Conservation (phyloP, 2,888 invertebrate genomes). For the Sisyra nigra region DNA sequence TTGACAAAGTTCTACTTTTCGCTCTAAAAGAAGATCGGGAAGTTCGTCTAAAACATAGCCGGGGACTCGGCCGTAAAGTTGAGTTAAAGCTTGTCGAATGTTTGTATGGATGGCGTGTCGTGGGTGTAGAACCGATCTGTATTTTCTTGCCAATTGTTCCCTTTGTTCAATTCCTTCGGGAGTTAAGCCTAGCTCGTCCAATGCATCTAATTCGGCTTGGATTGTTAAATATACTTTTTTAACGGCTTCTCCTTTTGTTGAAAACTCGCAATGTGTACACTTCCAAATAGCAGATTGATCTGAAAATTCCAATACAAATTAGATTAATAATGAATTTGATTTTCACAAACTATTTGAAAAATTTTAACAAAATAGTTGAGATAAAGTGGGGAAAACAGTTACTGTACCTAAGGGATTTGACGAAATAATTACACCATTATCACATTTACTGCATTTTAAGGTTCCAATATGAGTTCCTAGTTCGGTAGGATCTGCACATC, state of each 20-base stretch:
- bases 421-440: conserved; percentile 48
- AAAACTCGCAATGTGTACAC: conserved; percentile 51
- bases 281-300: conserved; percentile 44
- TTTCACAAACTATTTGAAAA: too few relatives aligned
- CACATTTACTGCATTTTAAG: conserved; percentile 61
- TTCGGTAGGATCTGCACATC: conserved; percentile 68
- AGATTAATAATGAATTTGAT: not conserved
- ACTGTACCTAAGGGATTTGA: conserved; percentile 44
- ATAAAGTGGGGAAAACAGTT: not conserved
- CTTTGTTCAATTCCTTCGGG: conserved; percentile 43
- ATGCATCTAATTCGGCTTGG: conserved; percentile 47
- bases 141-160: conserved; percentile 45
- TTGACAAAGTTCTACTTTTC: conserved; percentile 58
- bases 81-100: conserved; percentile 50
- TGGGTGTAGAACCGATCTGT: conserved; percentile 57
- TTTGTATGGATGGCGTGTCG: conserved; percentile 53
- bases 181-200: conserved; percentile 40
- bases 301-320: conserved; percentile 18
- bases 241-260: conserved; percentile 41
- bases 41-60: conserved; percentile 56
- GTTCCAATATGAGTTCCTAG: conserved; percentile 64
- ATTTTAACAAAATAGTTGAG: too few relatives aligned
- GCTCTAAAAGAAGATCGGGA: conserved; percentile 52
- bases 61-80: conserved; percentile 61
- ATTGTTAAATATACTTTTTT: conserved; percentile 43